Evolutionary conservation across 2,113 vertebrate genomes (phyloP).

Genomic region (Trematocara variabile): DNA sequence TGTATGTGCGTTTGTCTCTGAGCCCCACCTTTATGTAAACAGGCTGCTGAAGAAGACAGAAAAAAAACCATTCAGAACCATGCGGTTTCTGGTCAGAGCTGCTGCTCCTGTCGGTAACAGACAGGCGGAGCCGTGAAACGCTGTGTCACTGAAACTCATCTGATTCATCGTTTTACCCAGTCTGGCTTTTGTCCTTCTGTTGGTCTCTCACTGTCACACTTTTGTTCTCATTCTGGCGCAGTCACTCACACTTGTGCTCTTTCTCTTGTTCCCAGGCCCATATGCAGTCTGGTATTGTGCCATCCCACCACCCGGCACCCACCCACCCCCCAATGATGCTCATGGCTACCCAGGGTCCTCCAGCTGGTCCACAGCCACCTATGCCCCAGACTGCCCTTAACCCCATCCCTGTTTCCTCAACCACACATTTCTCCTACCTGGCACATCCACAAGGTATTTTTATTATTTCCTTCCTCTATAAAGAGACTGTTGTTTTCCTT

Average conservation of each 20-base stretch:
- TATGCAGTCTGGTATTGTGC: slow-evolving; percentile 97
- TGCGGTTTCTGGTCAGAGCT: neutral
- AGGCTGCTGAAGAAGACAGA: neutral
- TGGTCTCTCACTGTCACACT: neutral
- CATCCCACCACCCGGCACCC: slow-evolving; percentile 84
- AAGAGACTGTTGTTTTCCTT: neutral
- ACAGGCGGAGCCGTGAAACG: neutral
- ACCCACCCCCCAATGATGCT: slow-evolving; percentile 96
- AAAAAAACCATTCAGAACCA: neutral
- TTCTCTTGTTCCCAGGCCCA: slow-evolving; percentile 80
- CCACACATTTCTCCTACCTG: slow-evolving; percentile 78
- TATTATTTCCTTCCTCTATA: neutral
- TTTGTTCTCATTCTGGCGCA: neutral
- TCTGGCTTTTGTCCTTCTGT: neutral
- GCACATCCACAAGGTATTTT: slow-evolving; percentile 73
- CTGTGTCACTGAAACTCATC: neutral
- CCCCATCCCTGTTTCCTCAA: slow-evolving; percentile 87
- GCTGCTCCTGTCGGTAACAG: neutral
- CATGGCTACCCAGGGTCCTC: slow-evolving; percentile 92
- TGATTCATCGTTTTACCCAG: neutral
- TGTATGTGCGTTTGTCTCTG: neutral
- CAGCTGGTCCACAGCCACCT: slow-evolving; percentile 89
- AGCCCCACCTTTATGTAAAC: neutral
- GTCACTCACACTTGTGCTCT: neutral
- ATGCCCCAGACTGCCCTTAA: slow-evolving; percentile 93